These are phyloP conservation scores for Setipinna tenuifilis DNA, from an alignment of 2,797 vertebrate genomes.

Conservation along the genomic window DNA sequence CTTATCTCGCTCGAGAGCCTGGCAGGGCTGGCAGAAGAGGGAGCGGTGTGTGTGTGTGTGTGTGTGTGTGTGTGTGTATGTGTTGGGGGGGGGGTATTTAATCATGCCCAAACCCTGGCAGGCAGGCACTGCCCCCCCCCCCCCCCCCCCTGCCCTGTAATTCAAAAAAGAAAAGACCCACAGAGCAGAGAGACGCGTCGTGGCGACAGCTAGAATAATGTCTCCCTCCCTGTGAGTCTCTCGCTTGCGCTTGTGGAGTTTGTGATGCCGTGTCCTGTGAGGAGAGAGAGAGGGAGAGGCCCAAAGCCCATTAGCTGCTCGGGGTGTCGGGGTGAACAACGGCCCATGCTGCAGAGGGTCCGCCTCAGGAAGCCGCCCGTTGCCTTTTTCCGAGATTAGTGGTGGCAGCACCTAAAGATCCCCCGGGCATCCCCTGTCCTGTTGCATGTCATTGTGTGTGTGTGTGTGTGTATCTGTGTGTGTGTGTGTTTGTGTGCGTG, in stretches of 20 bases:
- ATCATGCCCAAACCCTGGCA: not conserved
- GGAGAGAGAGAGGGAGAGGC: not conserved
- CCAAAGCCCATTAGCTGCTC: not conserved
- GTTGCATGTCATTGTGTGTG: not conserved
- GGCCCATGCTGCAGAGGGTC: not conserved
- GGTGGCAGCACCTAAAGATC: not conserved
- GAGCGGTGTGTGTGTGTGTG: too few species aligned
- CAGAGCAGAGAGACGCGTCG: not conserved
- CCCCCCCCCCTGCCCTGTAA: not conserved
- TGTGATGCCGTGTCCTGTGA: not conserved
- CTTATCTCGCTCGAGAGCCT: slow-evolving; percentile 12
- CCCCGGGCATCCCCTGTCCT: not conserved
- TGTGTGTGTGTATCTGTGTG: too few species aligned
- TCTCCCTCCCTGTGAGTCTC: not conserved
- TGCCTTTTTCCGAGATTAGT: not conserved
- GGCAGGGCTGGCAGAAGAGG: not conserved
- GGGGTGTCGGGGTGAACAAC: not conserved
- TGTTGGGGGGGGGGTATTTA: not conserved
- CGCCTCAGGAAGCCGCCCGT: not conserved
- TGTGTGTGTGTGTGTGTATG: too few species aligned
- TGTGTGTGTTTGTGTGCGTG: too few species aligned
- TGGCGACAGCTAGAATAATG: not conserved
- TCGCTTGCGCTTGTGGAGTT: not conserved
- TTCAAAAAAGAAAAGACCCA: not conserved
- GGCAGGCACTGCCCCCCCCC: not conserved